A percentile compares a stretch with the other conserved stretches of the same genome.
Evolutionary conservation across 2,797 vertebrate genomes (phyloP).

Genomic region (Neostethus bicornis): DNA sequence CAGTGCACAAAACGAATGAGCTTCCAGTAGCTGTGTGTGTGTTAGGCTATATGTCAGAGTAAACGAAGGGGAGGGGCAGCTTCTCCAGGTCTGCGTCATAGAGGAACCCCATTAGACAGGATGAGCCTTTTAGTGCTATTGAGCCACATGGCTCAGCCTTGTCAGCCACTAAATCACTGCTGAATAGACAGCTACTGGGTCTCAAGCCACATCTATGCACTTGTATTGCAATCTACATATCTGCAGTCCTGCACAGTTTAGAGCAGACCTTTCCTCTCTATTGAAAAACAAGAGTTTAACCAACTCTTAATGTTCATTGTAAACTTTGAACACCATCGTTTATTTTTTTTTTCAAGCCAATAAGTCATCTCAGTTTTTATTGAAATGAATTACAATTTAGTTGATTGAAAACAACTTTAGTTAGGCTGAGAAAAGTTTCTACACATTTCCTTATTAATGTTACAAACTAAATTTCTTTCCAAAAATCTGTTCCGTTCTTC

Average conservation of each 20-base stretch:
- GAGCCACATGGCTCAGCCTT: conserved; percentile 66
- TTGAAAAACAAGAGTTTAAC: background rate
- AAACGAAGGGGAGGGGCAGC: conserved; percentile 49
- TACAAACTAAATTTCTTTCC: background rate
- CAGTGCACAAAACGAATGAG: conserved; percentile 37
- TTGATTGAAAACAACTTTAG: background rate
- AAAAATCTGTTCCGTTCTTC: background rate
- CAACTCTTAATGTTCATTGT: background rate
- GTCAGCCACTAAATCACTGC: conserved; percentile 75
- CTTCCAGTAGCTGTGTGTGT: conserved; percentile 27
- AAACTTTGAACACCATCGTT: background rate
- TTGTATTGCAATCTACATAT: conserved; percentile 20
- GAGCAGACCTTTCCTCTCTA: background rate
- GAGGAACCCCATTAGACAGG: conserved; percentile 78
- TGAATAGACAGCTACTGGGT: conserved; percentile 56
- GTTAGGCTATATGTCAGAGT: conserved; percentile 52
- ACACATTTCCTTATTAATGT: background rate
- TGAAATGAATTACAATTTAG: background rate
- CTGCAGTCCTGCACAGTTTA: background rate
- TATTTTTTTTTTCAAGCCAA: background rate
- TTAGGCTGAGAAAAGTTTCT: background rate
- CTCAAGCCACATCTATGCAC: conserved; percentile 26
- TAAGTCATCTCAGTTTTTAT: background rate
- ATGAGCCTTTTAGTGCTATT: conserved; percentile 82
- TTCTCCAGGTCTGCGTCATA: conserved; percentile 71